These are phyloP conservation scores for Heteronetta atricapilla DNA, from an alignment of 2,113 vertebrate genomes.

Conservation along the genomic window DNA sequence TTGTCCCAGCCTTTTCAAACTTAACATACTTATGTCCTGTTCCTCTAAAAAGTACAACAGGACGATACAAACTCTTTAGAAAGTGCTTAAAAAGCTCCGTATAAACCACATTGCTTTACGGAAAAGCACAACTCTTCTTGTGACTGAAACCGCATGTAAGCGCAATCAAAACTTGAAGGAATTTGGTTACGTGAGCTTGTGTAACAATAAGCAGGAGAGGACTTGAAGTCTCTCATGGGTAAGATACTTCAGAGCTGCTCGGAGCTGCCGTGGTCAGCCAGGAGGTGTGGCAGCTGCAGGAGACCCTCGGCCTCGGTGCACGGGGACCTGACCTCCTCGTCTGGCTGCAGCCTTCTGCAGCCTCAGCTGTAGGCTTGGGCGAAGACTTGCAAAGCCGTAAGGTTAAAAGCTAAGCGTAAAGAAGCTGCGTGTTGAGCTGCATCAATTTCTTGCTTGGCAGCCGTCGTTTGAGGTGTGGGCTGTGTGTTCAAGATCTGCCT, in stretches of 20 bases:
- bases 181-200: neutral
- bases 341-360: neutral
- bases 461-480: neutral
- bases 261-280: rapidly evolving
- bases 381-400: neutral
- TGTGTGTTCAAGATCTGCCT: neutral
- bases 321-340: rapidly evolving
- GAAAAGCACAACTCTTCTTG: neutral
- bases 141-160: neutral
- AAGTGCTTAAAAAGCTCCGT: neutral
- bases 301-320: neutral
- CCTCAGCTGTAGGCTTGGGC: neutral
- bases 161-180: neutral
- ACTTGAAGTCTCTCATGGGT: neutral
- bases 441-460: neutral
- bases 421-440: neutral
- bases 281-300: neutral
- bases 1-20: neutral
- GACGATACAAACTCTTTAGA: neutral
- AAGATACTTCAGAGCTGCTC: neutral
- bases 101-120: neutral
- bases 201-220: neutral
- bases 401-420: neutral
- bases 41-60: neutral
- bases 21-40: rapidly evolving